A percentile compares a stretch with the other conserved stretches of the same genome.
Conservation (phyloP, 92 coral and sea anemone species). For the Bergia puertoricense region DNA sequence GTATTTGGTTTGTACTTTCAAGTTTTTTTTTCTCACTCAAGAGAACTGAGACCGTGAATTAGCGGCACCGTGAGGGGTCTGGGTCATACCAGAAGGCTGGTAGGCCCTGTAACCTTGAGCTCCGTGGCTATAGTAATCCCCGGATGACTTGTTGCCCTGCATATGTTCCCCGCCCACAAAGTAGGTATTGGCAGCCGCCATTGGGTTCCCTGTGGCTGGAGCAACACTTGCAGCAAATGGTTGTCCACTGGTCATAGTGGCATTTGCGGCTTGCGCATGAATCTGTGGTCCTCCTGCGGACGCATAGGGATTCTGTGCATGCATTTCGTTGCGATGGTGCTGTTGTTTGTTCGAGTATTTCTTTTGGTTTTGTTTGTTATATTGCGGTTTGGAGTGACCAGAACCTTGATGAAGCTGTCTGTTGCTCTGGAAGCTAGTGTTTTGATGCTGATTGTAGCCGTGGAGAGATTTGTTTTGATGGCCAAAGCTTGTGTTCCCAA, state of each 20-base stretch:
- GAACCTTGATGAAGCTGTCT: slow-evolving; percentile 30
- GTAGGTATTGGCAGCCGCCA: slow-evolving; percentile 17
- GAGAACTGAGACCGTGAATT: slow-evolving; percentile 34
- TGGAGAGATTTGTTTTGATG: slow-evolving; percentile 34
- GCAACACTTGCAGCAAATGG: slow-evolving; percentile 34
- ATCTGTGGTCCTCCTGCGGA: slow-evolving; percentile 30
- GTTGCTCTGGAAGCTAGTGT: slow-evolving; percentile 29
- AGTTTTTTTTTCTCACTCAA: slow-evolving; percentile 17
- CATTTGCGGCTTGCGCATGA: slow-evolving; percentile 28
- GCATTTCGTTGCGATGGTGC: slow-evolving; percentile 35
- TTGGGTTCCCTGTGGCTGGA: slow-evolving; percentile 37
- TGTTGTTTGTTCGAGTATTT: slow-evolving; percentile 35
- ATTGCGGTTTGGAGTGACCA: slow-evolving; percentile 13
- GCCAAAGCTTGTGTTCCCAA: slow-evolving; percentile 18
- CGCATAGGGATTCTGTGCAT: slow-evolving; percentile 32
- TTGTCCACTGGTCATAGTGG: slow-evolving; percentile 15
- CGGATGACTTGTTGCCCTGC: slow-evolving; percentile 31
- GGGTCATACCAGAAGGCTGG: slow-evolving; percentile 35
- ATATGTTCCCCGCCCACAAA: slow-evolving; percentile 27
- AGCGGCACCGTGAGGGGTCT: slow-evolving; percentile 31
- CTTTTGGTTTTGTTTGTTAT: slow-evolving; percentile 30
- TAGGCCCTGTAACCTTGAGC: slow-evolving; percentile 20
- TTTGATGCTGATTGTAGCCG: slow-evolving; percentile 31
- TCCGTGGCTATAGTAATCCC: slow-evolving; percentile 35
- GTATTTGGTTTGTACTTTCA: background rate